Evolutionary conservation across 2,797 vertebrate species (phyloP).

Genomic region (Oryzias dopingdopingensis): DNA sequence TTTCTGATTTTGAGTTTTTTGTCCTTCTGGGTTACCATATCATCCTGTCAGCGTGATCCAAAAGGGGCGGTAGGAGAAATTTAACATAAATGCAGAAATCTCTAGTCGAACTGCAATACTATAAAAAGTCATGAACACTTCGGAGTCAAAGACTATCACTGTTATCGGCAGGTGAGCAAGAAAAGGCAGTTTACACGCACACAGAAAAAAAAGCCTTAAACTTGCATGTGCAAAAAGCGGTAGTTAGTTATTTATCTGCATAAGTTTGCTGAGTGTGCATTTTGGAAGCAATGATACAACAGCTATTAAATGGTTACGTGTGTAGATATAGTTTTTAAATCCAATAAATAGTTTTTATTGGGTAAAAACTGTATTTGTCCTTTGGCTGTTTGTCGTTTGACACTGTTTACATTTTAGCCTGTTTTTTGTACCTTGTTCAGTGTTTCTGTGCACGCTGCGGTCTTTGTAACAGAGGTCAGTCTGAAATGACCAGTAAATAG

Average conservation of each 20-base stretch:
- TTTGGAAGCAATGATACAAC: no score
- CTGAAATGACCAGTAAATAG: conserved; percentile 27
- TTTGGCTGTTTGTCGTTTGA: neutral
- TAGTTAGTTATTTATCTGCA: no score
- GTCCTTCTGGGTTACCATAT: conserved; percentile 32
- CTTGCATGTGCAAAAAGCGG: no score
- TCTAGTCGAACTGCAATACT: neutral
- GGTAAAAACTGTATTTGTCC: no score
- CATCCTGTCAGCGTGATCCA: conserved; percentile 12
- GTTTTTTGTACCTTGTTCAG: conserved; percentile 6
- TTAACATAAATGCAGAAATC: neutral
- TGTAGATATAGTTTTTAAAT: no score
- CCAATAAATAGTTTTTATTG: no score
- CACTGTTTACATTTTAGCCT: conserved; percentile 19
- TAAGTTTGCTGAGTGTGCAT: no score
- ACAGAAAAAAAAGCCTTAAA: no score
- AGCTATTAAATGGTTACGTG: no score
- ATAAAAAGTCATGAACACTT: conserved; percentile 38
- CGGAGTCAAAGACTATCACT: conserved; percentile 62
- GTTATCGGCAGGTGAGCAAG: conserved; percentile 78
- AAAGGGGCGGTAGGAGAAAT: conserved; percentile 3
- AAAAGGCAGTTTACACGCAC: neutral
- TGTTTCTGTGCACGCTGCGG: conserved; percentile 10
- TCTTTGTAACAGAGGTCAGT: neutral
- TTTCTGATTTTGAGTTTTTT: neutral